Conservation (phyloP, 2,113 vertebrate genomes). For the Prinia subflava region DNA sequence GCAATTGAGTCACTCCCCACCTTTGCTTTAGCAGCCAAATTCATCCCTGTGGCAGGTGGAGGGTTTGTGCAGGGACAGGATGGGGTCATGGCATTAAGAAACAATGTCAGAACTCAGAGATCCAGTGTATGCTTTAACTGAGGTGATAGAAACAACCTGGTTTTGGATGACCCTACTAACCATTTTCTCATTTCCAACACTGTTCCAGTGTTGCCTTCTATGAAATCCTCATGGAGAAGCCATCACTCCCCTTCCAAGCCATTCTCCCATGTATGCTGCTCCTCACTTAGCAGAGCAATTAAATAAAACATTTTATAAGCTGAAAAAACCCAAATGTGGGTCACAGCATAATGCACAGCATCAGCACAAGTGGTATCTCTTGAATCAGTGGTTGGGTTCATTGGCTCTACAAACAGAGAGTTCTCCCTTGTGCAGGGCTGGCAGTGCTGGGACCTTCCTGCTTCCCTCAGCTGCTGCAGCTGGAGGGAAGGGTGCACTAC, state of each 20-base stretch:
- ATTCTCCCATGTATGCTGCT: rapidly evolving
- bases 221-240: neutral
- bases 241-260: rapidly evolving
- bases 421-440: neutral
- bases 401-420: neutral
- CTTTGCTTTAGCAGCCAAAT: neutral
- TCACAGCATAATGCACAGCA: neutral
- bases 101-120: neutral
- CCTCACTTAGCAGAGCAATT: neutral
- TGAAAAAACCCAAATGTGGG: conserved; percentile 3
- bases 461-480: neutral
- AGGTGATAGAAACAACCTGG: neutral
- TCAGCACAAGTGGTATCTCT: conserved; percentile 48
- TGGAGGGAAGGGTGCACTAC: neutral
- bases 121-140: rapidly evolving
- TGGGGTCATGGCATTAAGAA: rapidly evolving
- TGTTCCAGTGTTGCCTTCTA: neutral
- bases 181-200: neutral
- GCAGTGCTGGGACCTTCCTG: neutral
- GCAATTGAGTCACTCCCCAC: neutral
- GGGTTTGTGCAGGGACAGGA: neutral
- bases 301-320: neutral
- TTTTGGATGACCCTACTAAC: neutral
- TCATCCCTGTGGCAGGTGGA: neutral
- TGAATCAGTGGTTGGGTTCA: conserved; percentile 33